phyloP scores from a whole-genome alignment of 2,797 vertebrate species.

The Dipus sagitta region DNA sequence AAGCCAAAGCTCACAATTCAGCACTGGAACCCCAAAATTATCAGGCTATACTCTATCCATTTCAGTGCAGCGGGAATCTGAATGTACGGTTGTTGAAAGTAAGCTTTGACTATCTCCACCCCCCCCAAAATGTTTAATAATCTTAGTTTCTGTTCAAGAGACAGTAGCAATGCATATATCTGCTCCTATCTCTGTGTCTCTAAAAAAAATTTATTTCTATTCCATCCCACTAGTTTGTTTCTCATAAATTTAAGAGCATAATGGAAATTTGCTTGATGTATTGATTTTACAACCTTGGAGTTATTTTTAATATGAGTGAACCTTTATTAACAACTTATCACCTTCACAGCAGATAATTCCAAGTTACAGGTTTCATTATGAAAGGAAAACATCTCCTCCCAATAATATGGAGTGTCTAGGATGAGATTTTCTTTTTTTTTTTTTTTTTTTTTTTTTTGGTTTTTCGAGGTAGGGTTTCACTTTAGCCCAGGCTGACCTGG shows the following conservation, averaged over 20 bases:
- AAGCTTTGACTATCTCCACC: neutral
- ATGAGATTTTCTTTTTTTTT: conserved; percentile 9
- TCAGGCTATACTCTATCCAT: neutral
- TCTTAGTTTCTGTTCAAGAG: neutral
- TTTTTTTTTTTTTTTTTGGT: no score
- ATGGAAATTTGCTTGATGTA: conserved; percentile 6
- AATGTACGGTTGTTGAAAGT: neutral
- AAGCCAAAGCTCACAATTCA: neutral
- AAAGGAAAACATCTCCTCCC: conserved; percentile 2
- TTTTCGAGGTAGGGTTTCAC: no score
- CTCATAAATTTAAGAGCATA: conserved; percentile 18
- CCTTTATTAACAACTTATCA: conserved; percentile 40
- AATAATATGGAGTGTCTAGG: neutral
- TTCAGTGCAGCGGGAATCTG: neutral
- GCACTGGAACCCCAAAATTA: fast-evolving
- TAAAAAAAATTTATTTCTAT: conserved; percentile 45
- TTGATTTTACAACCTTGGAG: conserved; percentile 67
- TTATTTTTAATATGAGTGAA: conserved; percentile 68
- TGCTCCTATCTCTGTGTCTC: conserved; percentile 4
- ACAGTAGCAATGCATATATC: neutral
- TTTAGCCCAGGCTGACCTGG: no score
- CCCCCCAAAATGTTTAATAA: neutral
- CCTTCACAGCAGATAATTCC: conserved; percentile 65
- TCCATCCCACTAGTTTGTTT: neutral
- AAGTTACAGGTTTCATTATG: conserved; percentile 62